phyloP scores from a whole-genome alignment of 1,140 invertebrate genomes.

The Scaptomyza hsui region DNA sequence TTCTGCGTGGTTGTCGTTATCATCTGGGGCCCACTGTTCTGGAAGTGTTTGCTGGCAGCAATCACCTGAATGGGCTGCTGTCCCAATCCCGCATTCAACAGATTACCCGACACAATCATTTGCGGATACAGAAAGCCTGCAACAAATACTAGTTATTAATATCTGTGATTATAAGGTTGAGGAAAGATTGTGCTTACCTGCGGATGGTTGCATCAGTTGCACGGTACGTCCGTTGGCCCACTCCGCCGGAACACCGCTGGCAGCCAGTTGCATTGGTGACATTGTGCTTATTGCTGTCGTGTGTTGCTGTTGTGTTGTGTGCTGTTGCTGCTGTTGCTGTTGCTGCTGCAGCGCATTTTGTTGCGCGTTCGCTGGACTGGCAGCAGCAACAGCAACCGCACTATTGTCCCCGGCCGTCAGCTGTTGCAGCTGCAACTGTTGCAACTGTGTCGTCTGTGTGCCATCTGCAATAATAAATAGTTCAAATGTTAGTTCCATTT shows the following conservation, averaged over 20 bases:
- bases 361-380: slow-evolving; percentile 65
- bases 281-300: slow-evolving; percentile 84
- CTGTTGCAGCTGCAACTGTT: slow-evolving; percentile 84
- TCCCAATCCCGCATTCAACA: slow-evolving; percentile 90
- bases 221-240: slow-evolving; percentile 87
- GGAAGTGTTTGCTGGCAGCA: slow-evolving; percentile 91
- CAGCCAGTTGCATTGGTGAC: slow-evolving; percentile 85
- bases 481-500: slow-evolving; percentile 70
- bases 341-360: slow-evolving; percentile 52
- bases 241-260: slow-evolving; percentile 85
- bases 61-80: slow-evolving; percentile 91
- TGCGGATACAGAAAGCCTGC: slow-evolving; percentile 91
- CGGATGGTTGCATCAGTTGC: slow-evolving; percentile 92
- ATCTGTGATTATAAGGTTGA: too few species aligned
- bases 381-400: slow-evolving; percentile 78
- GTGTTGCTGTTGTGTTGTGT: slow-evolving; percentile 85
- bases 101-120: slow-evolving; percentile 91
- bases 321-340: slow-evolving; percentile 75
- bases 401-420: slow-evolving; percentile 40
- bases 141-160: too few species aligned
- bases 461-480: slow-evolving; percentile 73
- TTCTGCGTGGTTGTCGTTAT: slow-evolving; percentile 89
- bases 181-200: background rate
- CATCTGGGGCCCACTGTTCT: slow-evolving; percentile 91
- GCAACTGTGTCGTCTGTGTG: slow-evolving; percentile 57